A percentile compares a stretch with the other conserved stretches of the same genome.
Conservation (phyloP, 1,140 invertebrate genomes). For the Saccostrea cuccullata region DNA sequence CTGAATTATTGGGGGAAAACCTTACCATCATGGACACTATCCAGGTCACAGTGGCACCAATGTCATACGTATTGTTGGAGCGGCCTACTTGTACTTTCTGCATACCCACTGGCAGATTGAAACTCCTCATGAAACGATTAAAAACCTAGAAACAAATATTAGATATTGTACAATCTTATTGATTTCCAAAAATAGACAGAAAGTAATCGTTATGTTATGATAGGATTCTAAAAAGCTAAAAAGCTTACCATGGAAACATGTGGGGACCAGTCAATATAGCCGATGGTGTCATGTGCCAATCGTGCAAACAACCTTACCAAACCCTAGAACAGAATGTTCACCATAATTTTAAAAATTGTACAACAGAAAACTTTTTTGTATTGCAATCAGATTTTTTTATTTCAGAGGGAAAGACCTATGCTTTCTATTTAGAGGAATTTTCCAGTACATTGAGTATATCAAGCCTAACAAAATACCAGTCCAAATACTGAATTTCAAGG, state of each 20-base stretch:
- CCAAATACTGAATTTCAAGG: no score
- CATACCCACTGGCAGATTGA: conserved; percentile 89
- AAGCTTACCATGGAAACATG: conserved; percentile 83
- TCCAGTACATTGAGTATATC: no score
- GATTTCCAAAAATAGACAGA: no score
- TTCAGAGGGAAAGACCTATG: background rate
- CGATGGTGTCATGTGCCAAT: conserved; percentile 87
- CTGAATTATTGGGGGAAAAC: conserved; percentile 45
- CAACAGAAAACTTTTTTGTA: no score
- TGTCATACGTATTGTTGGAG: conserved; percentile 76
- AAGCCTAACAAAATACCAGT: no score
- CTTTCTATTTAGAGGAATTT: background rate
- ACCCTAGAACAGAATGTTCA: conserved; percentile 78
- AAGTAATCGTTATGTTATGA: no score
- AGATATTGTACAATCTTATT: background rate
- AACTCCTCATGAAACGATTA: conserved; percentile 86
- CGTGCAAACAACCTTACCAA: conserved; percentile 87
- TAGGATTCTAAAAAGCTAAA: background rate
- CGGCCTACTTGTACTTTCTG: conserved; percentile 80
- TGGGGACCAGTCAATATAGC: conserved; percentile 92
- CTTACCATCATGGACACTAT: conserved; percentile 83
- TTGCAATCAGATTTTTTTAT: background rate
- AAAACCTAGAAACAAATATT: conserved; percentile 83
- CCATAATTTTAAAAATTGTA: no score
- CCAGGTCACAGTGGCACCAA: conserved; percentile 83